These are phyloP conservation scores for Peromyscus aztecus DNA, from an alignment of 2,797 vertebrate genomes.

Conservation along the genomic window DNA sequence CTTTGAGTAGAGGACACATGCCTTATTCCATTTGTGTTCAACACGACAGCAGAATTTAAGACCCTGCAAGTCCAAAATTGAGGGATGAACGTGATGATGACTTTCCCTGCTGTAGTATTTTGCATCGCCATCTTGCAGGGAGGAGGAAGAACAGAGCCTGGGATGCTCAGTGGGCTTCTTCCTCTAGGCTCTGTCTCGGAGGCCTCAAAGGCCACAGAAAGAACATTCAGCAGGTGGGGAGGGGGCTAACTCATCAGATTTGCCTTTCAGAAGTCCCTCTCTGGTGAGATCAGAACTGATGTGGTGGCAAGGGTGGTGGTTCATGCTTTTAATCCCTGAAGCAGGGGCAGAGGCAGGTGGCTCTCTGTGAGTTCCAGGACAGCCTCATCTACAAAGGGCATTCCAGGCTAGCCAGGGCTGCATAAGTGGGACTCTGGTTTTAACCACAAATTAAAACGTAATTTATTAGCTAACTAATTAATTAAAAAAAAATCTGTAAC, in stretches of 20 bases:
- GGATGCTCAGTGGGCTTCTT: neutral
- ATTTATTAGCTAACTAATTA: neutral
- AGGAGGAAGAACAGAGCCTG: too few relatives aligned
- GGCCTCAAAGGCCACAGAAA: neutral
- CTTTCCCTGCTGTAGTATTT: neutral
- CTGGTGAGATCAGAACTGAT: neutral
- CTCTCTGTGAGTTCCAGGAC: neutral
- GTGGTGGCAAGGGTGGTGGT: neutral
- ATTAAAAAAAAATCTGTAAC: neutral
- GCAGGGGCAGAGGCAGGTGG: neutral
- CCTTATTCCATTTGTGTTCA: neutral
- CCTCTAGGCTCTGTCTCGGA: neutral
- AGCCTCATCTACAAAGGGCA: neutral
- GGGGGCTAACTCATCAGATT: neutral
- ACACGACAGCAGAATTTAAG: neutral
- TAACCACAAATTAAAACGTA: neutral
- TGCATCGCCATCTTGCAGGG: neutral
- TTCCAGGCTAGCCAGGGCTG: neutral
- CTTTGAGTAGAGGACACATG: neutral
- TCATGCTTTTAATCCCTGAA: neutral
- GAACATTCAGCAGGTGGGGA: neutral
- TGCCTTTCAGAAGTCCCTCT: neutral
- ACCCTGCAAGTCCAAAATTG: neutral
- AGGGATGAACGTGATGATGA: neutral
- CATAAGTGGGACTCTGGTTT: too few relatives aligned